Percentiles rank a stretch among this genome's conserved stretches.
Evolutionary conservation across 2,113 vertebrate genomes (phyloP).

Genomic region (Strix uralensis): DNA sequence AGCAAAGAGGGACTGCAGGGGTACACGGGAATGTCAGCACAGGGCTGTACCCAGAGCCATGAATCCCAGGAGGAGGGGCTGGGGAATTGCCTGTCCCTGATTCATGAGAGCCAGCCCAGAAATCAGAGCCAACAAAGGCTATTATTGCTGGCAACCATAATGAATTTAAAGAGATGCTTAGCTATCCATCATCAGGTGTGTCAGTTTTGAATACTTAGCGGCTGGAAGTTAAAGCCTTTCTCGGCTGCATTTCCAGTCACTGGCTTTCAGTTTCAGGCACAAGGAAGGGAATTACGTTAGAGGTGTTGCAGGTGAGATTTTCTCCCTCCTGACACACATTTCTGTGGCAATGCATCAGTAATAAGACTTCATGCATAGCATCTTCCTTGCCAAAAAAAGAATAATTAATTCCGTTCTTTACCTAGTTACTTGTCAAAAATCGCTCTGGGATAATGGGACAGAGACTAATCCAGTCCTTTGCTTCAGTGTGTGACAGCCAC

Average conservation of each 20-base stretch:
- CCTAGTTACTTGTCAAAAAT: background rate
- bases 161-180: conserved; percentile 34
- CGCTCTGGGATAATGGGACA: background rate
- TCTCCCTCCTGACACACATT: background rate
- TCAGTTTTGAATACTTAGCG: background rate
- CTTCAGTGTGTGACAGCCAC: background rate
- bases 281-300: background rate
- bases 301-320: conserved; percentile 4
- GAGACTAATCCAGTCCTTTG: background rate
- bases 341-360: background rate
- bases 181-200: conserved; percentile 29
- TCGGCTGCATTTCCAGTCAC: background rate
- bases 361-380: background rate
- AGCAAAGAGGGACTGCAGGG: background rate
- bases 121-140: background rate
- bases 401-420: background rate
- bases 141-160: background rate
- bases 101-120: background rate
- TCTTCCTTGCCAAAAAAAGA: background rate
- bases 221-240: conserved; percentile 7
- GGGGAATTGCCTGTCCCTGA: background rate
- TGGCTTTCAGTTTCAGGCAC: background rate
- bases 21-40: accelerated
- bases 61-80: background rate
- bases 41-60: background rate